Base-by-base conservation (phyloP, 2,888 invertebrate genomes). In the Andrena marginata region DNA sequence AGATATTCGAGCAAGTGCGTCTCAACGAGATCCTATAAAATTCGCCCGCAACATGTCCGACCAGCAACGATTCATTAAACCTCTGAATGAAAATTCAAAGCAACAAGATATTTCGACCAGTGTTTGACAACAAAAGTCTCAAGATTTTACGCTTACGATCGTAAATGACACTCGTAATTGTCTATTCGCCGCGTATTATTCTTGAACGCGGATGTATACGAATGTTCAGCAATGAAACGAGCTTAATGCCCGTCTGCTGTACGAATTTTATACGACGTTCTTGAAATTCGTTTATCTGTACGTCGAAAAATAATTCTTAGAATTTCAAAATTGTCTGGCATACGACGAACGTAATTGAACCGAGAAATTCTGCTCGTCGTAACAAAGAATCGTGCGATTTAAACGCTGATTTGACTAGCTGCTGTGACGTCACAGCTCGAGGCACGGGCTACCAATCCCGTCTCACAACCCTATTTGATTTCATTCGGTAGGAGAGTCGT, bases 381-480 rank as follows among this genome's bases (percentile, higher is more conserved):
- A 16, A 26, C 10, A 48, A 70, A 23, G 29, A 75, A 60, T 71
- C 77, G 42, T 63, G 23, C 31, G 56, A 74, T 83, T 67, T 59
- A 79, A 67, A 29, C 10, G 62, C 51, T 83, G 59, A 48, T 64
- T 87, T 90, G 91, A 90, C 89, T 87, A 89, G 82, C 31, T 42
- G 48, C 1, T 31, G 71, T 87, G 88, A 87, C 85, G 85, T 86
- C 85, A 86, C 26, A 74, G 74, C 77, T 68, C 48, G 67, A 71
- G 48, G 71, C 48, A 20, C 64, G 35, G 80, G n/a, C 80, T 72
- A 84, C 91, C 91, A 91, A 91, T 91, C 89, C 85, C 87, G 80
- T 85, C 63, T 70, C 70, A 77, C 87, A 88, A 89, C 87, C 85
- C 87, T 87, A 89, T 92, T 92, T 92, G 91, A 92, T 92, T 92